phyloP scores from a whole-genome alignment of 2,888 invertebrate genomes.

The Imbricaverruca yamaguchii region DNA sequence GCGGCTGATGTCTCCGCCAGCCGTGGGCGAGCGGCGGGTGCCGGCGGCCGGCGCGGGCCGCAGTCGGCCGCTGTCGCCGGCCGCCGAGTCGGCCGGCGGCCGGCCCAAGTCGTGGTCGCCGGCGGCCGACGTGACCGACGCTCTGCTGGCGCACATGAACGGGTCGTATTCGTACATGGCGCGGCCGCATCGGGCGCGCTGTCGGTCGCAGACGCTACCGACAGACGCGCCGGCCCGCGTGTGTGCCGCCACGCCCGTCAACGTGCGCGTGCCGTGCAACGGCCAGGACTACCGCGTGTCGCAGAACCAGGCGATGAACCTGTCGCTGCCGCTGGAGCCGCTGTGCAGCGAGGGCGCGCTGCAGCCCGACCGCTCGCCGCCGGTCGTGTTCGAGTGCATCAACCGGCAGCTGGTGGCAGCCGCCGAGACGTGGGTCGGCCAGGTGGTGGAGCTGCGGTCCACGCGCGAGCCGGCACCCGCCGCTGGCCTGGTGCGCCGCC shows the following conservation, averaged over 20 bases:
- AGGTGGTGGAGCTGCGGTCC: slow-evolving; percentile 49
- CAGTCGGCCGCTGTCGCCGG: slow-evolving; percentile 38
- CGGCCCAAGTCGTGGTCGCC: slow-evolving; percentile 69
- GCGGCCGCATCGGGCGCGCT: background rate
- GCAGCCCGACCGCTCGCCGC: background rate
- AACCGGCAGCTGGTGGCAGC: background rate
- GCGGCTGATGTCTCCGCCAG: slow-evolving; percentile 2
- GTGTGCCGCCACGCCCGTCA: background rate
- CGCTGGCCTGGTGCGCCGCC: background rate
- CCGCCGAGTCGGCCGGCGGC: slow-evolving; percentile 35
- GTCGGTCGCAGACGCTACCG: slow-evolving; percentile 13
- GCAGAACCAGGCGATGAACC: slow-evolving; percentile 57
- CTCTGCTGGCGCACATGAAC: slow-evolving; percentile 41
- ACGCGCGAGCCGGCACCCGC: background rate
- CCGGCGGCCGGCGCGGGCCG: slow-evolving; percentile 57
- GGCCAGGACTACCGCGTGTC: slow-evolving; percentile 82
- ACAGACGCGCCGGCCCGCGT: background rate
- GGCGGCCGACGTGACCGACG: slow-evolving; percentile 54
- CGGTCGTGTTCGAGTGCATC: background rate
- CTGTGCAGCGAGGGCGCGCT: background rate
- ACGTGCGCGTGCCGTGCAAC: slow-evolving; percentile 65
- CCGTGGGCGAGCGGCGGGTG: slow-evolving; percentile 62
- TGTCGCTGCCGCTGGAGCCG: slow-evolving; percentile 23
- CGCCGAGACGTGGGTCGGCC: slow-evolving; percentile 1
- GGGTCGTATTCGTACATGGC: background rate